Base-by-base conservation (phyloP, 2,888 invertebrate species). In the Sialis lutaria region DNA sequence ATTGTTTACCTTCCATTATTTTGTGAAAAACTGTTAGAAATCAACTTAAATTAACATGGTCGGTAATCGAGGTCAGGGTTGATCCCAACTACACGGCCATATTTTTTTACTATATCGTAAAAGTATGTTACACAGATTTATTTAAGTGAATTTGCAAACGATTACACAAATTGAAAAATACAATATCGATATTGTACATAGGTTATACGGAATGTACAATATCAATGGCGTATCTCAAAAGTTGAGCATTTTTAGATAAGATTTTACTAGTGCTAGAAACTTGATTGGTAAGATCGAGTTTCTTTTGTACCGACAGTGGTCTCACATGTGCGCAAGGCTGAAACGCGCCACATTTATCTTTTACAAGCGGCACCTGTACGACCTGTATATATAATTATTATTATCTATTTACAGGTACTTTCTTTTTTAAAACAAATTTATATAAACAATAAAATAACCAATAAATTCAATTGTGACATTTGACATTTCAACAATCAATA, bases 61-160 rank as follows among this genome's bases (percentile, higher is more conserved):
- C 55, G 54, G 52, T 53, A 54, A 55, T 54, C 58, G 62, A 60
- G 62, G 62, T 63, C 63, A 62, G 61, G 60, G 62, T 55, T 59
- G 59, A 55, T 53, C 69, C 68, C 69, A 70, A 79, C 80, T 80
- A 79, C 80, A 80, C 80, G 80, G 81, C 81, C 82, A 82, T 82
- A 78, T 78, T 80, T 79, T 80, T 79, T 51, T 50, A 49, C 49
- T 32, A 13, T 13, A 35, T 45, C 33, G 13, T 13, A 42, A 47
- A 47, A 33, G 33, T 22, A 30, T 31, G 31, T 30, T 42, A 8
- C 30, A 30, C 22, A 42, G 9, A 9, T 13, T 10, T 8, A 22
- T 7, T 42, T 31, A 31, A 42, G 31, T 42, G 31, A 42, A 8
- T 22, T 42, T n/a, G 31, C 10, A 6, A 37, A n/a, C 10, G 12